These are phyloP conservation scores for Yponomeuta cagnagella DNA, from an alignment of 2,888 invertebrate species.

Conservation along the genomic window DNA sequence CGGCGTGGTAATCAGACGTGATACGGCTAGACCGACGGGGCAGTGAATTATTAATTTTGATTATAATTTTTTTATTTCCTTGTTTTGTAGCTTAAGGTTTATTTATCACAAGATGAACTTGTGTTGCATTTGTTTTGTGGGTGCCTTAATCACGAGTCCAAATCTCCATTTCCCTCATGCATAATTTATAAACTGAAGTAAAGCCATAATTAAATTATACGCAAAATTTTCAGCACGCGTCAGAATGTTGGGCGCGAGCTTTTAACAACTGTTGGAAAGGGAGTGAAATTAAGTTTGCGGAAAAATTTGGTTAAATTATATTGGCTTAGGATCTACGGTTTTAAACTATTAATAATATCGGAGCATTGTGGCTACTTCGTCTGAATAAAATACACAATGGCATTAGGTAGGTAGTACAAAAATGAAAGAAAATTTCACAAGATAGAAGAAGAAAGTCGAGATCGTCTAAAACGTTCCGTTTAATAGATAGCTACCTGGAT, in stretches of 20 bases:
- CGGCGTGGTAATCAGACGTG: too few relatives aligned
- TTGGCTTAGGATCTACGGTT: neutral
- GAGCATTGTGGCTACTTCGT: too few relatives aligned
- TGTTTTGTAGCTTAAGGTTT: neutral
- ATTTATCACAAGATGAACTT: neutral
- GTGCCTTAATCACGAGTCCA: neutral
- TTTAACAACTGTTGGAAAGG: neutral
- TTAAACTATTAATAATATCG: neutral
- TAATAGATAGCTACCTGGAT: too few relatives aligned
- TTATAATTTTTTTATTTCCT: too few relatives aligned
- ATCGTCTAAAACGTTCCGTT: too few relatives aligned
- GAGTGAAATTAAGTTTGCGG: neutral
- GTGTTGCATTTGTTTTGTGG: neutral
- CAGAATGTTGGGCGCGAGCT: neutral
- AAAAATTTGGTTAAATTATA: neutral
- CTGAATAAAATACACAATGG: too few relatives aligned
- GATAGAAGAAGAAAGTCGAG: too few relatives aligned
- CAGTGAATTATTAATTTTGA: too few relatives aligned
- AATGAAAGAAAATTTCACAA: too few relatives aligned
- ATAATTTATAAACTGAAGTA: neutral
- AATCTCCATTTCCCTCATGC: neutral
- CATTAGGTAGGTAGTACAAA: too few relatives aligned
- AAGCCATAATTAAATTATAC: conserved; percentile 3
- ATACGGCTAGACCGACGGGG: too few relatives aligned
- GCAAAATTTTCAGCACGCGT: neutral